Conservation (phyloP, 2,113 vertebrate genomes). For the Pagrus major region DNA sequence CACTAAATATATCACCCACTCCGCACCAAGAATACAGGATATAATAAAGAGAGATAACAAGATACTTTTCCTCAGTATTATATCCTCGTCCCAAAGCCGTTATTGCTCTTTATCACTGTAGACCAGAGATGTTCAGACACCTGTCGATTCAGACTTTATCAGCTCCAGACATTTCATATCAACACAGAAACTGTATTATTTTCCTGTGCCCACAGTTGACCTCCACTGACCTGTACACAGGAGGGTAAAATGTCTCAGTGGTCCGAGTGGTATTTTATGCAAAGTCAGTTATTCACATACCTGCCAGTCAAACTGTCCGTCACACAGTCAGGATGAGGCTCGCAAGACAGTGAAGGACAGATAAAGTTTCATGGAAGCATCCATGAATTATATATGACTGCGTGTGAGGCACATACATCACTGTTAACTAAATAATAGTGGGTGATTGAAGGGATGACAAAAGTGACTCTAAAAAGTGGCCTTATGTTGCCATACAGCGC, state of each 20-base stretch:
- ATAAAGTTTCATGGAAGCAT: constrained; percentile 70
- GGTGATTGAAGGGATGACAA: constrained; percentile 38
- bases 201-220: background rate
- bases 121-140: background rate
- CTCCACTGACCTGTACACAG: background rate
- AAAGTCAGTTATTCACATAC: constrained; percentile 38
- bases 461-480: background rate
- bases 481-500: background rate
- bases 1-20: background rate
- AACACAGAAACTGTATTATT: background rate
- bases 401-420: constrained; percentile 42
- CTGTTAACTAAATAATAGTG: constrained; percentile 56
- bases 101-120: background rate
- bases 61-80: background rate
- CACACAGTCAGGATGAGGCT: constrained; percentile 31
- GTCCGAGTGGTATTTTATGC: constrained; percentile 1
- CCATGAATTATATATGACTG: constrained; percentile 73
- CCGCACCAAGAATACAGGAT: background rate
- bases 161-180: background rate
- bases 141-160: background rate
- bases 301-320: constrained; percentile 33
- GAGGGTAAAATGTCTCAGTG: background rate
- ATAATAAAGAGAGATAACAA: background rate
- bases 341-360: constrained; percentile 44
- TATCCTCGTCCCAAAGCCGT: background rate